phyloP scores from a whole-genome alignment of 2,113 vertebrate species.

The Podocnemis expansa region DNA sequence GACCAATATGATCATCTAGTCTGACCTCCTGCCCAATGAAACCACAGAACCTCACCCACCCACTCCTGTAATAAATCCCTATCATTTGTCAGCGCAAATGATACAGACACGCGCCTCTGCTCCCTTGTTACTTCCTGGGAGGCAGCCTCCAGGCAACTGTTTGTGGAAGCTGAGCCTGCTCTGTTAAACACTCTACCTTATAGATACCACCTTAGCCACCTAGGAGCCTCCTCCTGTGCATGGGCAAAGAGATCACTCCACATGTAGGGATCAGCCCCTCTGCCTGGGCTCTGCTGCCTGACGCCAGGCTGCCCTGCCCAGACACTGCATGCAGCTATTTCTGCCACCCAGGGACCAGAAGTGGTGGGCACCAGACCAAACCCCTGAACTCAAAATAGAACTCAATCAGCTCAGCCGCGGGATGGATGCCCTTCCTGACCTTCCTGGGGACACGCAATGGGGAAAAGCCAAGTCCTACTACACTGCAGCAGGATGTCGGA shows the following conservation, averaged over 20 bases:
- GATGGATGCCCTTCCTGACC: not conserved
- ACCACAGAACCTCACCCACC: too few relatives aligned
- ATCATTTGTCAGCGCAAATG: not conserved
- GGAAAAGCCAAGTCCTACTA: not conserved
- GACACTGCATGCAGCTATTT: not conserved
- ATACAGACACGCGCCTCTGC: not conserved
- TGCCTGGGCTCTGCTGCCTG: slow-evolving; percentile 5
- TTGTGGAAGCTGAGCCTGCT: not conserved
- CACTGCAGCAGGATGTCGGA: not conserved
- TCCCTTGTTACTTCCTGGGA: not conserved
- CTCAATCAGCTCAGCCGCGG: not conserved
- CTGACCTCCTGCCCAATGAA: too few relatives aligned
- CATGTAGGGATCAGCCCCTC: not conserved
- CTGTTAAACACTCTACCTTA: rapidly evolving
- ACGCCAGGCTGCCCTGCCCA: not conserved
- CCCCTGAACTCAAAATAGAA: not conserved
- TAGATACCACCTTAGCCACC: not conserved
- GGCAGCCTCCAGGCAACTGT: not conserved
- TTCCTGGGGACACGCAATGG: not conserved
- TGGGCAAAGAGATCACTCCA: not conserved
- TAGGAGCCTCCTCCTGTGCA: not conserved
- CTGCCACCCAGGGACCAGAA: slow-evolving; percentile 41
- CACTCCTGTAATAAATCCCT: too few relatives aligned
- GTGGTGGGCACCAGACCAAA: not conserved
- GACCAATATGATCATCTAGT: too few relatives aligned